Base-by-base conservation (phyloP, 2,113 vertebrate genomes). In the Barbus barbus region DNA sequence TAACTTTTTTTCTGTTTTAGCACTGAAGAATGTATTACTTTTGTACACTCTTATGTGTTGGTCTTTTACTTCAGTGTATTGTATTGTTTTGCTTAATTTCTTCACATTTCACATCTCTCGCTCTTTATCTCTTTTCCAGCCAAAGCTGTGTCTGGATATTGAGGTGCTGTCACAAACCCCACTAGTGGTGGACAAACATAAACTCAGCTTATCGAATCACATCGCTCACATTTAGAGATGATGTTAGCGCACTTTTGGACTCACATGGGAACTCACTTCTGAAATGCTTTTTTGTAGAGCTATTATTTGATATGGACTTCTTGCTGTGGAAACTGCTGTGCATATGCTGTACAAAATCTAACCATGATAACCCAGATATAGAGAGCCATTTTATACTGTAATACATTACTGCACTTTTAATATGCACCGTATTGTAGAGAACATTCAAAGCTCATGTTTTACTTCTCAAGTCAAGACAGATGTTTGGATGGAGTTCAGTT, bases 121-220 rank as follows among this genome's bases (percentile, higher is more conserved):
- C 78, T 63, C 14, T 67, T 75, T 53, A 13, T 87, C 58, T 84
- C 44, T 84, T 76, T 83, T 58, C 14, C 91, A 99, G 97, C 97
- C 93, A 97, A 97, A 96, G 97, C 96, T 61, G 93, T 95, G 84
- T 95, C 93, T 74, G 96, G 97, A 87, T 95, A 96, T 44, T 97
- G 94, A 97, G 93, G 91, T 94, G 93, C 92, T 92, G 86, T 72
- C 88, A 85, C 85, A 86, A 86, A 74, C 82, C 76, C 74, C 76
- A 0, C 51, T 81, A 86, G 88, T 86, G 83, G 81, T 87, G 71
- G 89, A 87, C 48, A 78, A 82, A 89, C 84, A 78, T 82, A 82
- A 48, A 1, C 90, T 74, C 86, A 18, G 86, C 56, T 87, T 48
- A 71, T 83, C 88, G 82, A 87, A 82, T 84, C 31, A 9, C 76